These are phyloP conservation scores for Stomatorhinus ivindoensis DNA, from an alignment of 2,113 vertebrate genomes.

Conservation along the genomic window DNA sequence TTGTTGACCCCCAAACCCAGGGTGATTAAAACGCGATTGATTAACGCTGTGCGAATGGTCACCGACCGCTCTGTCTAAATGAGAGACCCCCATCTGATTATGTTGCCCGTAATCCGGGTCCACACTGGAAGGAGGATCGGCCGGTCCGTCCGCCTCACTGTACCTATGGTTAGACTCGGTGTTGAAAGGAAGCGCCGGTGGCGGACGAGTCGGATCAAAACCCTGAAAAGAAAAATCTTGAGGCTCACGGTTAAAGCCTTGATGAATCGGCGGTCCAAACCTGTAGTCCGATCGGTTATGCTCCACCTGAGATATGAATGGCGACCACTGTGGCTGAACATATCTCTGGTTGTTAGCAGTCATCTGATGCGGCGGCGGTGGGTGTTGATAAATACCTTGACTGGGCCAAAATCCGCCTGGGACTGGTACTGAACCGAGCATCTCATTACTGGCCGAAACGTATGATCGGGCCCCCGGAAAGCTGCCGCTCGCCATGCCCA, in stretches of 20 bases:
- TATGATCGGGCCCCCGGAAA: background rate
- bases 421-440: background rate
- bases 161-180: background rate
- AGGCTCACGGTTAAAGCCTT: background rate
- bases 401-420: conserved; percentile 3
- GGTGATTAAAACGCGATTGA: background rate
- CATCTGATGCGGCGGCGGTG: background rate
- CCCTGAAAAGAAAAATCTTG: background rate
- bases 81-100: background rate
- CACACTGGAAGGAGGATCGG: background rate
- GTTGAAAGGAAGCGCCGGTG: background rate
- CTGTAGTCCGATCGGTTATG: background rate
- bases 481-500: background rate
- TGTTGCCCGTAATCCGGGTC: background rate
- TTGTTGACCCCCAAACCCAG: background rate
- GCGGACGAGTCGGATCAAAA: conserved; percentile 14
- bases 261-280: background rate
- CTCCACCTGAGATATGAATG: background rate
- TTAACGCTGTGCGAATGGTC: background rate
- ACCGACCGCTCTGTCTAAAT: conserved; percentile 15
- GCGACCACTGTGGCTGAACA: background rate
- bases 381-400: background rate
- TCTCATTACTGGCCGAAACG: background rate
- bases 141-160: background rate
- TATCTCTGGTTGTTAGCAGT: background rate